These are phyloP conservation scores for Corvus hawaiiensis DNA, from an alignment of 2,113 vertebrate genomes.

Conservation along the genomic window DNA sequence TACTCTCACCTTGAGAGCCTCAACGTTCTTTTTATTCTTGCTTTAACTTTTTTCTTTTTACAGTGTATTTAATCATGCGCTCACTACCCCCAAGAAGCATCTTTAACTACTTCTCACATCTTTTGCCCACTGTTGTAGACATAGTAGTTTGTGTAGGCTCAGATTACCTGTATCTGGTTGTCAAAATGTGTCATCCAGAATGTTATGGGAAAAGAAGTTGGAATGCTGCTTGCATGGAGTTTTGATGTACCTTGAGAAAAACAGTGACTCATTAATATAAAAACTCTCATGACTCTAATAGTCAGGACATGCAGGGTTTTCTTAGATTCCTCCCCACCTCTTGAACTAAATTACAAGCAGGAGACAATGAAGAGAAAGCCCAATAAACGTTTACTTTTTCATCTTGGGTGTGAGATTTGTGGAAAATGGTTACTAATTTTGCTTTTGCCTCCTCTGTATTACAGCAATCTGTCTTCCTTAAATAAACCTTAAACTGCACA, in stretches of 20 bases:
- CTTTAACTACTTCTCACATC: not conserved
- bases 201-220: not conserved
- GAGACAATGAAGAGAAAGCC: not conserved
- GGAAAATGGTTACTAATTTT: not conserved
- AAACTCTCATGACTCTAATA: not conserved
- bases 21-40: not conserved
- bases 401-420: not conserved
- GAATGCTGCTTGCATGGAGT: not conserved
- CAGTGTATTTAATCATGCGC: not conserved
- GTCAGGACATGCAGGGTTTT: not conserved
- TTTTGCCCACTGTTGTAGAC: not conserved
- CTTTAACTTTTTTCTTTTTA: not conserved
- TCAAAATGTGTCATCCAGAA: not conserved
- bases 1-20: not conserved
- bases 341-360: not conserved
- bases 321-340: not conserved
- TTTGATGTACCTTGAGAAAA: not conserved
- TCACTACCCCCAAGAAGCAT: not conserved
- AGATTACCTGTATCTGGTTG: not conserved
- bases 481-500: not conserved
- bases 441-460: not conserved
- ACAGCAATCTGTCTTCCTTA: not conserved
- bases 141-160: not conserved
- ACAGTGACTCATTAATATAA: not conserved
- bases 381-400: not conserved